Percentiles rank a stretch among this genome's conserved stretches.
These are phyloP conservation scores for Erannis defoliaria DNA, from an alignment of 2,888 invertebrate species.

Conservation along the genomic window DNA sequence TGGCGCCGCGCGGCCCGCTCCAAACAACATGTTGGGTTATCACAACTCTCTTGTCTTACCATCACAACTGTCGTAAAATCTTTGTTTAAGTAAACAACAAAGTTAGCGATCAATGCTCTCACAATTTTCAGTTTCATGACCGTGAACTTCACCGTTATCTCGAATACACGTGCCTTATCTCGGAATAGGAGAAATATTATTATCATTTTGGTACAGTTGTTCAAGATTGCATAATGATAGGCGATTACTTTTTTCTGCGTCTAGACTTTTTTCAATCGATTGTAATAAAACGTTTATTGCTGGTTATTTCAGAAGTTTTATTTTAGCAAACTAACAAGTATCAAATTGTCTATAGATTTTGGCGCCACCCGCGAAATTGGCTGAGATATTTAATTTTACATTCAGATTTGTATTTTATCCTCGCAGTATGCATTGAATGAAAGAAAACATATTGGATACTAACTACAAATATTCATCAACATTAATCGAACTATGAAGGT, in stretches of 20 bases:
- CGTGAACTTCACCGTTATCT: constrained; percentile 46
- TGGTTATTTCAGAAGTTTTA: constrained; percentile 32
- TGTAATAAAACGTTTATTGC: constrained; percentile 32
- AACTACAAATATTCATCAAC: too few relatives aligned
- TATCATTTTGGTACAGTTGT: constrained; percentile 37
- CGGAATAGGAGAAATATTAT: constrained; percentile 33
- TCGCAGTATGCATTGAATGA: too few relatives aligned
- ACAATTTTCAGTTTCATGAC: constrained; percentile 38
- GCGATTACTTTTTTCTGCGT: constrained; percentile 36
- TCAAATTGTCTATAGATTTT: too few relatives aligned
- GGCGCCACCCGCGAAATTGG: too few relatives aligned
- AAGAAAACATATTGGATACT: too few relatives aligned
- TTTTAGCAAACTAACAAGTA: constrained; percentile 15
- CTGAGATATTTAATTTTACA: too few relatives aligned
- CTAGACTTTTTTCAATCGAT: constrained; percentile 38
- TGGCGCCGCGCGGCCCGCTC: constrained; percentile 34
- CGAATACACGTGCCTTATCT: constrained; percentile 45
- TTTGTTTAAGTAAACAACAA: constrained; percentile 40
- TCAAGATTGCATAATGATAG: constrained; percentile 40
- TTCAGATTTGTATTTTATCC: too few relatives aligned
- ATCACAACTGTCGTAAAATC: constrained; percentile 32
- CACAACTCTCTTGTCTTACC: constrained; percentile 42
- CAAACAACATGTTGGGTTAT: constrained; percentile 59
- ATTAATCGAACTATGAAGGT: too few relatives aligned
- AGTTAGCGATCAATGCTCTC: constrained; percentile 48